A percentile compares a stretch with the other conserved stretches of the same genome.
These are phyloP conservation scores for Trachymyrmex septentrionalis DNA, from an alignment of 1,140 invertebrate genomes.

Conservation along the genomic window DNA sequence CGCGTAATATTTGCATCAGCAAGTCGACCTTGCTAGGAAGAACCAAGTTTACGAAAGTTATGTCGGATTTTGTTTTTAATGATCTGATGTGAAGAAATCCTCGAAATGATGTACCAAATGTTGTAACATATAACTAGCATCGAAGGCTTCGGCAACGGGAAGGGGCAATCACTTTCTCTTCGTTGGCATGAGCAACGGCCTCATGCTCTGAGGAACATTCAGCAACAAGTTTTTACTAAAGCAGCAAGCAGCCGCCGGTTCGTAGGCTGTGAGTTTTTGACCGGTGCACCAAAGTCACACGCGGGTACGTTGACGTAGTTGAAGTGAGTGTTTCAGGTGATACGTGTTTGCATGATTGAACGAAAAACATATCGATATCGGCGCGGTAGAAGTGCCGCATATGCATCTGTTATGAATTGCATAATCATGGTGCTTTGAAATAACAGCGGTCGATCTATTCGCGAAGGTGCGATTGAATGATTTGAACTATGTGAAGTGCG, in stretches of 20 bases:
- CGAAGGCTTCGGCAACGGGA: constrained; percentile 54
- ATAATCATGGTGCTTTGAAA: background rate
- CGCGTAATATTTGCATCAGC: too few relatives aligned
- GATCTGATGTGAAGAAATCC: constrained; percentile 11
- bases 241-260: constrained; percentile 70
- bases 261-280: constrained; percentile 9
- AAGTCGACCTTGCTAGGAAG: constrained; percentile 32
- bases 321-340: background rate
- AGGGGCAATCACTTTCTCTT: constrained; percentile 82
- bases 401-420: background rate
- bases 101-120: constrained; percentile 68
- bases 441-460: background rate
- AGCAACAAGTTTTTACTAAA: constrained; percentile 83
- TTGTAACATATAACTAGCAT: constrained; percentile 71
- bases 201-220: constrained; percentile 79
- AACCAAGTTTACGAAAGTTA: background rate
- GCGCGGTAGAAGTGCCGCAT: background rate
- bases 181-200: constrained; percentile 69
- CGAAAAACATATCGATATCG: background rate
- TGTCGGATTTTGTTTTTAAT: background rate
- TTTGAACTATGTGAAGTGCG: constrained; percentile 27
- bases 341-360: background rate
- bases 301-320: constrained; percentile 49
- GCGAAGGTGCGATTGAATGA: background rate
- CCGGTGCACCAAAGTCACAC: constrained; percentile 7